Evolutionary conservation across 2,113 vertebrate genomes (phyloP).

Genomic region (Cyprinodon tularosa): DNA sequence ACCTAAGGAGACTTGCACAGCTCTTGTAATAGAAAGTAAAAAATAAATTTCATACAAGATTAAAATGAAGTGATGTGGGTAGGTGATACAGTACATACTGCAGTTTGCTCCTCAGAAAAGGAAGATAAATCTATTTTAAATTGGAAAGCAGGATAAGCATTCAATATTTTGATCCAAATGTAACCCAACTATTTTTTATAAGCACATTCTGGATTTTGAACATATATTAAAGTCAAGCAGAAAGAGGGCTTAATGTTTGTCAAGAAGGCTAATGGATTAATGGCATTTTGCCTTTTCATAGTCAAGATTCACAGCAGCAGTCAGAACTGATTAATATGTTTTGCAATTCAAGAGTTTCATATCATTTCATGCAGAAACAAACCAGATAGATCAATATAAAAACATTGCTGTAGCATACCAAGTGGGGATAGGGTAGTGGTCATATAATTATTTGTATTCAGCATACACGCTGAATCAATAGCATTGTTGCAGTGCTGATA

Average conservation of each 20-base stretch:
- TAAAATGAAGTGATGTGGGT: background rate
- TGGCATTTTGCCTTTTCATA: slow-evolving; percentile 29
- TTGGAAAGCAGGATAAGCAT: slow-evolving; percentile 7
- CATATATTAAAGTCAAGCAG: slow-evolving; percentile 18
- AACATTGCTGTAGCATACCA: background rate
- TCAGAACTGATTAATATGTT: slow-evolving; percentile 12
- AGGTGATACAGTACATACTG: background rate
- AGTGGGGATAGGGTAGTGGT: slow-evolving; percentile 19
- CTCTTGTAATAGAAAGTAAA: background rate
- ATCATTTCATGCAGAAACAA: slow-evolving; percentile 18
- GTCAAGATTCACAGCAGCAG: slow-evolving; percentile 4
- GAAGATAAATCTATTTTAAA: slow-evolving; percentile 8
- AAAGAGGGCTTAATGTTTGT: slow-evolving; percentile 34
- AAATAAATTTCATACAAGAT: background rate
- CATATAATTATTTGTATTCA: slow-evolving; percentile 36
- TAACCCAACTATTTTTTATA: slow-evolving; percentile 17
- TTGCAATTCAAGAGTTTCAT: background rate
- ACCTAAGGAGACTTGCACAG: background rate
- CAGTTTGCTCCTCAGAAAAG: slow-evolving; percentile 10
- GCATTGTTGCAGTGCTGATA: slow-evolving; percentile 3
- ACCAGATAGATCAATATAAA: slow-evolving; percentile 33
- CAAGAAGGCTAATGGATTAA: slow-evolving; percentile 29
- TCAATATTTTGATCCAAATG: slow-evolving; percentile 15
- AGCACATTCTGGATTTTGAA: slow-evolving; percentile 10
- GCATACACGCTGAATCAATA: slow-evolving; percentile 29